Evolutionary conservation across 1,140 invertebrate species (phyloP).

Genomic region (Orchesella cincta): DNA sequence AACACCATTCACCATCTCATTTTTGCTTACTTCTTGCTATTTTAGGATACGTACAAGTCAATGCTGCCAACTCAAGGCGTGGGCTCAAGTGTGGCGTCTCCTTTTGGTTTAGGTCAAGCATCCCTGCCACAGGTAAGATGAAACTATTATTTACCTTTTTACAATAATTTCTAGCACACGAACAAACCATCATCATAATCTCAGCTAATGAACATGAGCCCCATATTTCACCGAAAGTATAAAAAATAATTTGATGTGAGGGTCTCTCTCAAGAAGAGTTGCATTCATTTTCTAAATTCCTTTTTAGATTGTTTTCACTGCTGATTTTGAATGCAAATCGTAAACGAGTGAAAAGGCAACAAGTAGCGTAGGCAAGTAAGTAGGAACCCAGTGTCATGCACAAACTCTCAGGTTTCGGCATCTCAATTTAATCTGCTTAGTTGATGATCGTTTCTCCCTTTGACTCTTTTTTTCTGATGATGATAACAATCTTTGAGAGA

Average conservation of each 20-base stretch:
- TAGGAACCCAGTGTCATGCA: constrained; percentile 34
- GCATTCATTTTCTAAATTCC: background rate
- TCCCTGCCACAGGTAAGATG: constrained; percentile 53
- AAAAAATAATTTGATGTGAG: no score
- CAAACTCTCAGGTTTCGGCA: constrained; percentile 17
- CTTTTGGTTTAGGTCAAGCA: constrained; percentile 54
- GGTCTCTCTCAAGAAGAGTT: background rate
- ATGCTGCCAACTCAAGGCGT: constrained; percentile 68
- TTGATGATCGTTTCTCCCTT: constrained; percentile 17
- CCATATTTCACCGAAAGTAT: no score
- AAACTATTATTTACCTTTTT: background rate
- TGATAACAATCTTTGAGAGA: constrained; percentile 12
- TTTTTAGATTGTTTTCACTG: constrained; percentile 6
- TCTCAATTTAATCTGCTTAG: constrained; percentile 24
- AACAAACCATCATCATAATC: no score
- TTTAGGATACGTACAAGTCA: constrained; percentile 86
- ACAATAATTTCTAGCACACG: background rate
- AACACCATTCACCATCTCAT: no score
- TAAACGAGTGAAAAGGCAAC: background rate
- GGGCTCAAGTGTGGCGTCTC: constrained; percentile 51
- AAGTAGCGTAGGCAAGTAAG: constrained; percentile 28
- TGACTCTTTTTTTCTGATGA: constrained; percentile 21
- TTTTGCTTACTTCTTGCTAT: no score
- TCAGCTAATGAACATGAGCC: no score
- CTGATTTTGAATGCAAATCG: background rate